These are phyloP conservation scores for Ancistrus triradiatus DNA, from an alignment of 2,113 vertebrate species.

Conservation along the genomic window DNA sequence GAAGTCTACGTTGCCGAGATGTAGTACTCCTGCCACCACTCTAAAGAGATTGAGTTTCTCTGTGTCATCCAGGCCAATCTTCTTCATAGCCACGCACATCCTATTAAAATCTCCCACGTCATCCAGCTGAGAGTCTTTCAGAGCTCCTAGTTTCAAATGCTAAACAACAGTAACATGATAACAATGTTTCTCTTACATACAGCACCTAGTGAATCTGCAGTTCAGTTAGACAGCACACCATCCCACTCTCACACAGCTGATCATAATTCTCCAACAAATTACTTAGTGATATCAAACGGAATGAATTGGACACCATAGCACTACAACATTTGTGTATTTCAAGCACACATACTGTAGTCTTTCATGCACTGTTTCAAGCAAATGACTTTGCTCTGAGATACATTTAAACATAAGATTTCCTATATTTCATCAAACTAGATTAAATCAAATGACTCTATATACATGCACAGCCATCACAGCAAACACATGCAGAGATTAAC, in stretches of 20 bases:
- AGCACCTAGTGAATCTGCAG: no score
- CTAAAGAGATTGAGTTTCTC: constrained; percentile 97
- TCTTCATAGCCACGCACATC: constrained; percentile 97
- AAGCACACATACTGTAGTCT: no score
- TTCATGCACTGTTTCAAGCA: no score
- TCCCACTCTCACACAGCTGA: neutral
- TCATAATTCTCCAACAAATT: neutral
- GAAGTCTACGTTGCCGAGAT: constrained; percentile 97
- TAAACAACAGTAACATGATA: constrained; percentile 44
- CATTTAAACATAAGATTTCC: no score
- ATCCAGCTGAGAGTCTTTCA: constrained; percentile 92
- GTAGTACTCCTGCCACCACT: constrained; percentile 93
- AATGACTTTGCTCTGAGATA: no score
- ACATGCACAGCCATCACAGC: constrained; percentile 26
- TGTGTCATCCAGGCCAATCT: constrained; percentile 87
- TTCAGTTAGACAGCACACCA: neutral
- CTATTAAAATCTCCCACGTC: constrained; percentile 93
- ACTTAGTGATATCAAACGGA: neutral
- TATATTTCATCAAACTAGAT: neutral
- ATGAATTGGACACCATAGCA: neutral
- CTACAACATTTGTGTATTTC: no score
- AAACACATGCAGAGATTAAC: constrained; percentile 20
- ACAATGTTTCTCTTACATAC: neutral
- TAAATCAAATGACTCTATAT: neutral
- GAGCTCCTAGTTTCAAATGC: constrained; percentile 82